Evolutionary conservation across 2,113 vertebrate genomes (phyloP), one percentile per base, ranked within the genome.

Genomic region (Kryptolebias marmoratus): DNA sequence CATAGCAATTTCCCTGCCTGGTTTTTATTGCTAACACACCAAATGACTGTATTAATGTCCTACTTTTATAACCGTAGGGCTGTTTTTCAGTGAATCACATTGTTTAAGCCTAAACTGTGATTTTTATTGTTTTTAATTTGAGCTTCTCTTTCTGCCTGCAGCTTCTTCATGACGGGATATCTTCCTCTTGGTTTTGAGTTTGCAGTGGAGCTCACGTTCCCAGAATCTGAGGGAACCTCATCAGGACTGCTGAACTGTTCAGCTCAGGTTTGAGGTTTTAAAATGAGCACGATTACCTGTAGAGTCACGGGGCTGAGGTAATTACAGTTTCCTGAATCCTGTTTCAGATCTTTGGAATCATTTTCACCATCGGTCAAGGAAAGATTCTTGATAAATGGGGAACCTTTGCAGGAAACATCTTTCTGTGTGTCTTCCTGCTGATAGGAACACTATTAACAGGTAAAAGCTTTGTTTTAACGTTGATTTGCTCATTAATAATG

Each of bases 91-190:
- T 47, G 42, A 14, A n/a, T 49, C 52, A 22, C 16, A 18, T 60
- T 13, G 2, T 30, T 52, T 1, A 62, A 31, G 18, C 52, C 30
- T 31, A 55, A 55, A 48, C 22, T 5, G 0, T 8, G n/a, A 6
- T 30, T 56, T 63, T 44, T 12, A 13, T 7, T 11, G 6, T 2
- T 31, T 68, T 60, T 42, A 5, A 50, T 68, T 61, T 53, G 10
- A 73, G 22, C 15, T 64, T 39, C 4, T 0, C 13, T 44, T 45
- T 73, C 36, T 63, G 6, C 54, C 47, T 66, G 45, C 77, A 99
- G 98, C 54, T 97, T 99, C 89, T 99, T 98, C 83, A 99, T 99
- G 97, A 97, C 97, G 0, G 96, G 96, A 22, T 99, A 98, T 80
- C 93, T 99, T 50, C 96, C 98, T 0, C 83, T 99, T 79, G 98